Conservation (phyloP, 2,888 invertebrate genomes). For the Tribolium freemani region DNA sequence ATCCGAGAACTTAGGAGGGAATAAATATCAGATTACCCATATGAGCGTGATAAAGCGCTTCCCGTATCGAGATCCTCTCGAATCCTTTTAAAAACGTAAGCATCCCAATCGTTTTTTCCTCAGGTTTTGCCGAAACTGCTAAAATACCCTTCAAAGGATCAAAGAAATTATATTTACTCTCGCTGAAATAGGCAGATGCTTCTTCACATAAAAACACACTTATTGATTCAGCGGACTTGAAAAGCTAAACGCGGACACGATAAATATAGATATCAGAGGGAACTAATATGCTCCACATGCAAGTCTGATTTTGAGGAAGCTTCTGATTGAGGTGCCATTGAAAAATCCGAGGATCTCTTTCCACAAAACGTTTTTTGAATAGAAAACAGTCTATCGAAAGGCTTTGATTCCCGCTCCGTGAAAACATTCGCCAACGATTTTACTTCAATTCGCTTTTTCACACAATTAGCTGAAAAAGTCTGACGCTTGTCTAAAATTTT, state of each 20-base stretch:
- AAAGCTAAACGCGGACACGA: background rate
- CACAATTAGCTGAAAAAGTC: background rate
- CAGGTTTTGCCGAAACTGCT: conserved; percentile 19
- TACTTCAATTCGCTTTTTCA: background rate
- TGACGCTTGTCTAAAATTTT: background rate
- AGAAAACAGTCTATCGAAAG: conserved; percentile 26
- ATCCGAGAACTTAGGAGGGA: background rate
- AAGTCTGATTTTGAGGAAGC: background rate
- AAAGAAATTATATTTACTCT: conserved; percentile 38
- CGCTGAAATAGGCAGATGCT: conserved; percentile 16
- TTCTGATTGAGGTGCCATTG: background rate
- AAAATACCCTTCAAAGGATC: conserved; percentile 32
- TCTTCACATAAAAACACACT: conserved; percentile 10
- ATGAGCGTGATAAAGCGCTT: conserved; percentile 13
- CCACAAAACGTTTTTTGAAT: conserved; percentile 32
- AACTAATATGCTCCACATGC: background rate
- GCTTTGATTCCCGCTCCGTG: background rate
- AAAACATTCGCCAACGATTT: conserved; percentile 1
- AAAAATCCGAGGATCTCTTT: conserved; percentile 20
- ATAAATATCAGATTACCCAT: conserved; percentile 32
- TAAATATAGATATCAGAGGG: background rate
- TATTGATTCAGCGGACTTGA: conserved; percentile 10
- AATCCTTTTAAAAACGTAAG: conserved; percentile 24
- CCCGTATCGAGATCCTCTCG: conserved; percentile 2
- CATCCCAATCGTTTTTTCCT: conserved; percentile 22